Percentiles rank a stretch among this genome's conserved stretches.
These are phyloP conservation scores for Lamellibrachia luymesi DNA, from an alignment of 1,140 invertebrate genomes.

Conservation along the genomic window DNA sequence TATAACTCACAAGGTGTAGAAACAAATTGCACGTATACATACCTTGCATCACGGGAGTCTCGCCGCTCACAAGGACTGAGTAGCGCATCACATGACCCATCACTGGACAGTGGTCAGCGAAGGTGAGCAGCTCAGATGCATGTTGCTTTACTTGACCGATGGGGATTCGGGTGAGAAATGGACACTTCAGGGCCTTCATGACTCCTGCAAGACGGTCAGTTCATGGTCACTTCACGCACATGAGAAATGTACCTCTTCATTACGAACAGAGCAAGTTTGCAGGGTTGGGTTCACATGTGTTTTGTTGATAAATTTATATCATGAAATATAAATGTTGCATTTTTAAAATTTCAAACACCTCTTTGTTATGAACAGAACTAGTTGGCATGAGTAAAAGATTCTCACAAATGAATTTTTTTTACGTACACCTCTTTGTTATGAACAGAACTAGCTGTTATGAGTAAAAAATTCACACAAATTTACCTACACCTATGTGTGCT, in stretches of 20 bases:
- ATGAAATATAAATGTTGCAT: too few relatives aligned
- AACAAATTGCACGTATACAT: background rate
- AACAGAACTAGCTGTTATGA: too few relatives aligned
- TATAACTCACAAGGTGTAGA: background rate
- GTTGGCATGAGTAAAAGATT: too few relatives aligned
- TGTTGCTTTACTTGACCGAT: constrained; percentile 44
- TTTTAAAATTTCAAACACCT: too few relatives aligned
- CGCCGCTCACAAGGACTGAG: background rate
- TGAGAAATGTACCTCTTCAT: background rate
- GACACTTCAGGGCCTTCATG: constrained; percentile 46
- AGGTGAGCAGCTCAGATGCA: constrained; percentile 45
- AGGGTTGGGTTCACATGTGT: too few relatives aligned
- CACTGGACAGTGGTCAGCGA: constrained; percentile 50
- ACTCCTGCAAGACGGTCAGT: constrained; percentile 23
- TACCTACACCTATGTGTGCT: too few relatives aligned
- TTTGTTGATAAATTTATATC: too few relatives aligned
- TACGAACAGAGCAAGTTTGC: background rate
- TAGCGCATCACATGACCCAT: constrained; percentile 39
- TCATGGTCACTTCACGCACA: background rate
- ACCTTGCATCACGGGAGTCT: background rate
- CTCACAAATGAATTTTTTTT: too few relatives aligned
- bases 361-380: too few relatives aligned
- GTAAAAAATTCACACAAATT: too few relatives aligned
- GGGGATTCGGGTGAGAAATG: constrained; percentile 51
- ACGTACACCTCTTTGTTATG: too few relatives aligned